Base-by-base conservation (phyloP, 2,113 vertebrate genomes). In the Microcebus lehilahytsara region DNA sequence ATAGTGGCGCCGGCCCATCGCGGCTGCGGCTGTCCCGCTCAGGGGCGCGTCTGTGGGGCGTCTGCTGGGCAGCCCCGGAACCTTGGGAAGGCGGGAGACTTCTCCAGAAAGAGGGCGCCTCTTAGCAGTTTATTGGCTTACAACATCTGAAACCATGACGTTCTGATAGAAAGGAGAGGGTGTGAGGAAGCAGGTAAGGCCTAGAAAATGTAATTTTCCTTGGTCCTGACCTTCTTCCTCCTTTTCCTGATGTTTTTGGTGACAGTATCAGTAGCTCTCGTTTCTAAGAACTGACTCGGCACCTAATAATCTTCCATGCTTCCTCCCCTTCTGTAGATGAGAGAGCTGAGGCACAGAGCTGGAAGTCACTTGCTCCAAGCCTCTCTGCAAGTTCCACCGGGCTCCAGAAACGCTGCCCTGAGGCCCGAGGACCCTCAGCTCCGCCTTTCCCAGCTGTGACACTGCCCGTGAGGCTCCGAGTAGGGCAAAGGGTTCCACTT, bases 1-100 rank as follows among this genome's bases (percentile, higher is more conserved):
- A 12, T 16, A 60, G 12, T 0, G 3, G 27, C 20, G 34, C 4
- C 9, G 37, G 40, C 19, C 16, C 9, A 0, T 0, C 1, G 8
- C 9, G 17, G 58, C 3, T 0, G 30, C 7, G 17, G 58, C 3
- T 0, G 30, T 64, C 46, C 30, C 23, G 7, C 25, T 17, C 56
- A 37, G 25, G 6, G 37, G 37, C 37, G 37, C 13, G 42, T 25
- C 27, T 30, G 34, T 12, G 32, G 64, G 14, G 91, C 53, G 58
- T 80, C 95, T 94, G 75, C 69, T 87, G 97, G 69, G 46, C n/a
- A 91, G 49, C 49, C 4, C 4, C 0, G 46, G 67, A 79, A 71
- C 17, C 37, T 3, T 9, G 69, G 19, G 58, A 58, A 86, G 34
- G 30, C 6, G 7, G 14, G 46, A 40, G 17, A 22, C 3, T 34